A percentile compares a stretch with the other conserved stretches of the same genome.
Evolutionary conservation across 1,140 invertebrate genomes (phyloP).

Genomic region (Papilio helenus): DNA sequence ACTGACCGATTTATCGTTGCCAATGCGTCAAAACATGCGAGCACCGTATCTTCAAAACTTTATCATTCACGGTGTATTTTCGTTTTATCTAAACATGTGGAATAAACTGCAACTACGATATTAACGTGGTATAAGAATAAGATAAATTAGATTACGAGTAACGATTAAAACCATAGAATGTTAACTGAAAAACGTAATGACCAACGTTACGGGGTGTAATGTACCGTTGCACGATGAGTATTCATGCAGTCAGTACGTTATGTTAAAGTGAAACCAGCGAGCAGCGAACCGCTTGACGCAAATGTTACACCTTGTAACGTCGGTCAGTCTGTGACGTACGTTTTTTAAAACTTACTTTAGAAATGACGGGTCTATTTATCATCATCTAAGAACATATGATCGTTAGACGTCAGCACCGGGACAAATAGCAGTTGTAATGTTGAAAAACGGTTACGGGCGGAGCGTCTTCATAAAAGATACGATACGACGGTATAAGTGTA

Average conservation of each 20-base stretch:
- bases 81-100: neutral
- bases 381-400: neutral
- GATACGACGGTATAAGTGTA: too few relatives aligned
- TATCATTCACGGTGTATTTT: neutral
- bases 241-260: too few relatives aligned
- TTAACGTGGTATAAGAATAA: too few relatives aligned
- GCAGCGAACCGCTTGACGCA: too few relatives aligned
- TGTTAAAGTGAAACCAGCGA: too few relatives aligned
- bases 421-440: neutral
- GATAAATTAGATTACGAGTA: too few relatives aligned
- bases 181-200: too few relatives aligned
- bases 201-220: too few relatives aligned
- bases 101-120: neutral
- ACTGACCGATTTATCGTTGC: conserved; percentile 1
- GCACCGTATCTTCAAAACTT: neutral
- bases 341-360: neutral
- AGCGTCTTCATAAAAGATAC: neutral
- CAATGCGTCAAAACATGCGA: conserved; percentile 8
- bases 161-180: too few relatives aligned
- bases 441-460: neutral
- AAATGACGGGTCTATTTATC: neutral
- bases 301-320: too few relatives aligned
- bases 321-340: too few relatives aligned
- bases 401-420: neutral
- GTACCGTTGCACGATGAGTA: too few relatives aligned